Evolutionary conservation across 2,888 invertebrate genomes (phyloP).

Genomic region (Antheraea assamensis): DNA sequence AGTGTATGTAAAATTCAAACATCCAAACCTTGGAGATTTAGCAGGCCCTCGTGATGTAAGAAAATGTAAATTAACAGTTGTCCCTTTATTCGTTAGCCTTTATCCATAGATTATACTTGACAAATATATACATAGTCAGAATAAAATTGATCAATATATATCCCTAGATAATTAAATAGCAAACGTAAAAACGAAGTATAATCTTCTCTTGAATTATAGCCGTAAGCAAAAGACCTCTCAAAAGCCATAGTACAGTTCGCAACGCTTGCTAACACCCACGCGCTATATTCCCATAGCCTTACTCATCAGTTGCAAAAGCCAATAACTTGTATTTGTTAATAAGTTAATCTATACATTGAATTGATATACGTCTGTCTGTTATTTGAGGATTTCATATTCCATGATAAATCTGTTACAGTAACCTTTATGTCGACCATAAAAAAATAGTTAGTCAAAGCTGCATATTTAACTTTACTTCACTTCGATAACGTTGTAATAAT

Average conservation of each 20-base stretch:
- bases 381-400: neutral
- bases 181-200: neutral
- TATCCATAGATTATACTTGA: neutral
- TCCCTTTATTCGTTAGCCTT: too few relatives aligned
- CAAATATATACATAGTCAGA: neutral
- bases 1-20: too few relatives aligned
- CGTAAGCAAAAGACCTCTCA: neutral
- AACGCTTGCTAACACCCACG: constrained; percentile 44
- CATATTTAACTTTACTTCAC: neutral
- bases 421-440: neutral
- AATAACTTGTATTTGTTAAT: constrained; percentile 48
- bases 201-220: constrained; percentile 12
- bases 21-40: too few relatives aligned
- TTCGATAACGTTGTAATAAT: neutral
- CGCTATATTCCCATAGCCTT: constrained; percentile 56
- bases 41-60: neutral
- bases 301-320: constrained; percentile 65
- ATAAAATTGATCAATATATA: neutral
- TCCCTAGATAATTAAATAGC: neutral
- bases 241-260: constrained; percentile 5
- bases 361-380: constrained; percentile 10
- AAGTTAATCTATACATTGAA: constrained; percentile 31
- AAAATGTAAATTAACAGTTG: neutral
- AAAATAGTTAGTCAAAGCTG: too few relatives aligned
- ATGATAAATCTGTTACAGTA: neutral